phyloP scores from a whole-genome alignment of 2,797 vertebrate species.

The Cyclopterus lumpus region DNA sequence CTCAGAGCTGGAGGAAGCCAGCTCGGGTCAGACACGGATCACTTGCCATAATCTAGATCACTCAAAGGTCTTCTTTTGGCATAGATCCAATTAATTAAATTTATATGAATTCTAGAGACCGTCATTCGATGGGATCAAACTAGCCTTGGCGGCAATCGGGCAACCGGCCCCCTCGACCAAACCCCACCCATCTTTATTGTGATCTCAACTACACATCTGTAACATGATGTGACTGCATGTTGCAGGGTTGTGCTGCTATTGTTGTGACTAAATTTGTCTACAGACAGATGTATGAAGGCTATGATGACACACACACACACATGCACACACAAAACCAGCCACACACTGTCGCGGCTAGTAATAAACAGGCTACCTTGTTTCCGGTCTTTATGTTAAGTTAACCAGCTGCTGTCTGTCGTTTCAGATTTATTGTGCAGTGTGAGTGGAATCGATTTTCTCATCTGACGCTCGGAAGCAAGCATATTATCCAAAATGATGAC shows the following conservation, averaged over 20 bases:
- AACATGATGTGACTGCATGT: too few relatives aligned
- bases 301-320: too few relatives aligned
- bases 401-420: background rate
- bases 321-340: background rate
- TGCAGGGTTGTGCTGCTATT: too few relatives aligned
- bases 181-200: background rate
- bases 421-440: background rate
- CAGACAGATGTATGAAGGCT: too few relatives aligned
- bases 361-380: background rate
- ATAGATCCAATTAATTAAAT: constrained; percentile 7
- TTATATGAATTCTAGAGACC: background rate
- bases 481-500: background rate
- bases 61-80: background rate
- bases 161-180: too few relatives aligned
- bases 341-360: too few relatives aligned
- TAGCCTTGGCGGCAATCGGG: too few relatives aligned
- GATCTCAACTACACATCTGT: background rate
- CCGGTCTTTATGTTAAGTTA: background rate
- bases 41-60: background rate
- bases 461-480: background rate
- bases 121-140: background rate
- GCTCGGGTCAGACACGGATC: constrained; percentile 34
- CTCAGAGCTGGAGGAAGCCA: constrained; percentile 12
- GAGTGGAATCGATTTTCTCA: background rate
- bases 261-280: too few relatives aligned